Evolutionary conservation across 2,797 vertebrate species (phyloP), one percentile per base, ranked within the genome.

Genomic region (Dendrocincla fuliginosa): DNA sequence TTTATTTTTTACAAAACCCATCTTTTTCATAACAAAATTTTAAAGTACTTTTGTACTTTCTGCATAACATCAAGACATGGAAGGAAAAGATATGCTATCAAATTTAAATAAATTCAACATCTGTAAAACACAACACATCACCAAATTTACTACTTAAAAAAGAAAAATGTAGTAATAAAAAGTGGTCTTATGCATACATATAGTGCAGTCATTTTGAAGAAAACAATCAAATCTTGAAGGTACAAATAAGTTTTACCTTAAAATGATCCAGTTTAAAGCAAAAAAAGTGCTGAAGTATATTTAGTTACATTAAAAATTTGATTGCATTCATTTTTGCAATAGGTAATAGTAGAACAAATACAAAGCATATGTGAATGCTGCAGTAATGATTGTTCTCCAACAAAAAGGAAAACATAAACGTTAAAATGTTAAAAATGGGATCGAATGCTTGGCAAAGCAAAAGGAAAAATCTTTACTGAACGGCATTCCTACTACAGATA

Each of bases 41-140:
- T 98, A 98, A 98, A 99, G 99, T 98, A 98, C 99, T 98, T 98
- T 98, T 98, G 98, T 98, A 99, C 98, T 98, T 99, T 98, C 98
- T 99, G 99, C 98, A 99, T 98, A 98, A 99, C 99, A 99, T 99
- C 99, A 99, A 98, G 99, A 99, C 99, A 99, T 99, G 99, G 99
- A 99, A 99, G 99, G 99, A 98, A 99, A 99, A 98, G 97, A 97
- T 98, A 97, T 97, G 98, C 97, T 92, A 96, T 96, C 88, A 93
- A 97, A 94, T 94, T 96, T 79, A 97, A 98, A 97, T 95, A 96
- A 98, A 97, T 95, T 96, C 95, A 95, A 98, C 98, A 96, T 97
- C 95, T 53, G 97, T 98, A 96, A 97, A 97, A 98, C 97, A 97
- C 97, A 97, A 97, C 97, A 97, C 97, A 86, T 95, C 96, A 96